Evolutionary conservation across 2,888 invertebrate genomes (phyloP).

Genomic region (Helicoverpa assulta): DNA sequence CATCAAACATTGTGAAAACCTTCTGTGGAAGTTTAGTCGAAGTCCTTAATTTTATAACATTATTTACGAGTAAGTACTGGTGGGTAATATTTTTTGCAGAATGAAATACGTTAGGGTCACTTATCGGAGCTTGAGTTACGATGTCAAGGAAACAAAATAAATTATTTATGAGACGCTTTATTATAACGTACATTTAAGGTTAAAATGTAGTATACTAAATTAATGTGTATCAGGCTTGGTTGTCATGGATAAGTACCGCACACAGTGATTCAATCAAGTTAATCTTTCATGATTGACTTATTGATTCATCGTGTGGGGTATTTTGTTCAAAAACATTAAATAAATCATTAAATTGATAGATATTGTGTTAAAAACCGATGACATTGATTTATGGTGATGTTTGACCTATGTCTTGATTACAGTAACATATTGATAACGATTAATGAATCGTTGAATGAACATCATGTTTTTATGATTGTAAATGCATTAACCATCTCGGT

Average conservation of each 20-base stretch:
- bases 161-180: slow-evolving; percentile 71
- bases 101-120: slow-evolving; percentile 67
- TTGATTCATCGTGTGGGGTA: slow-evolving; percentile 54
- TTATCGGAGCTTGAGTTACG: slow-evolving; percentile 75
- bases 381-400: slow-evolving; percentile 51
- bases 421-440: slow-evolving; percentile 41
- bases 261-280: slow-evolving; percentile 39
- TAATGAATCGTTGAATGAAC: slow-evolving; percentile 39
- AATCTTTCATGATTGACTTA: slow-evolving; percentile 39
- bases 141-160: slow-evolving; percentile 73
- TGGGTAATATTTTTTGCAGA: slow-evolving; percentile 72
- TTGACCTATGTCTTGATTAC: slow-evolving; percentile 39
- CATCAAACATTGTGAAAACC: slow-evolving; percentile 49
- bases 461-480: slow-evolving; percentile 36
- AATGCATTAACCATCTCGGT: slow-evolving; percentile 41
- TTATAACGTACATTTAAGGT: slow-evolving; percentile 58
- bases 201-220: slow-evolving; percentile 24
- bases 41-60: slow-evolving; percentile 65
- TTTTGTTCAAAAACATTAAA: slow-evolving; percentile 37
- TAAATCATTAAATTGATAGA: slow-evolving; percentile 41
- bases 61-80: slow-evolving; percentile 61
- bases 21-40: slow-evolving; percentile 37
- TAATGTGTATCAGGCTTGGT: slow-evolving; percentile 13
- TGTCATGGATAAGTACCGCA: slow-evolving; percentile 28
- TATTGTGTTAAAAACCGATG: slow-evolving; percentile 41